Evolutionary conservation across 2,797 vertebrate genomes (phyloP).

Genomic region (Myripristis jacobus): DNA sequence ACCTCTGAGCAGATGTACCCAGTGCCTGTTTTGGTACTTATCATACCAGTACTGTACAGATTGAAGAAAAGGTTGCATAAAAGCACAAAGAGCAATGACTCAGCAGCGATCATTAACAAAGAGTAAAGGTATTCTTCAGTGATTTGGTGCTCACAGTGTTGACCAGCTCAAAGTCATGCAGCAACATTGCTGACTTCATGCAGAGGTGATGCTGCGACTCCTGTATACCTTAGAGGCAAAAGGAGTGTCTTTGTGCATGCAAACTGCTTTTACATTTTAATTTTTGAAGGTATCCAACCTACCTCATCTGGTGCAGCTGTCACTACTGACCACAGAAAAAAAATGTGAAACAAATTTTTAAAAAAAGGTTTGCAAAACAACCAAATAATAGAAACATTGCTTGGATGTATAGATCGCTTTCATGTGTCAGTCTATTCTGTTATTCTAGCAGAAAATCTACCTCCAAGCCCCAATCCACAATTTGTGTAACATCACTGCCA

Average conservation of each 20-base stretch:
- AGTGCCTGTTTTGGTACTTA: not conserved
- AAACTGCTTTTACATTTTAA: conserved; percentile 34
- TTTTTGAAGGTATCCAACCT: conserved; percentile 71
- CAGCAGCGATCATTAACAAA: not conserved
- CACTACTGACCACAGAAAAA: conserved; percentile 86
- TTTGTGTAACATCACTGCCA: too few relatives aligned
- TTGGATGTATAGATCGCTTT: not conserved
- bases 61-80: not conserved
- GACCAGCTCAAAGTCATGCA: conserved; percentile 72
- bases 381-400: conserved; percentile 4
- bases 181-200: conserved; percentile 68
- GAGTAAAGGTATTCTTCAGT: not conserved
- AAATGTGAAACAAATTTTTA: conserved; percentile 29
- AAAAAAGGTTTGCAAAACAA: conserved; percentile 28
- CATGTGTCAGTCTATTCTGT: too few relatives aligned
- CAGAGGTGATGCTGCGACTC: conserved; percentile 52
- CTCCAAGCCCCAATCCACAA: too few relatives aligned
- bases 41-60: not conserved
- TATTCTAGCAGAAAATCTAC: too few relatives aligned
- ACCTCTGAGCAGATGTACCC: not conserved
- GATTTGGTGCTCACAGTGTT: conserved; percentile 20
- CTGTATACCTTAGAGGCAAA: conserved; percentile 6
- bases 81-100: not conserved
- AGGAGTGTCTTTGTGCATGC: conserved; percentile 59
- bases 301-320: conserved; percentile 89